These are phyloP conservation scores for Elysia chlorotica DNA, from an alignment of 1,140 invertebrate species.

Conservation along the genomic window DNA sequence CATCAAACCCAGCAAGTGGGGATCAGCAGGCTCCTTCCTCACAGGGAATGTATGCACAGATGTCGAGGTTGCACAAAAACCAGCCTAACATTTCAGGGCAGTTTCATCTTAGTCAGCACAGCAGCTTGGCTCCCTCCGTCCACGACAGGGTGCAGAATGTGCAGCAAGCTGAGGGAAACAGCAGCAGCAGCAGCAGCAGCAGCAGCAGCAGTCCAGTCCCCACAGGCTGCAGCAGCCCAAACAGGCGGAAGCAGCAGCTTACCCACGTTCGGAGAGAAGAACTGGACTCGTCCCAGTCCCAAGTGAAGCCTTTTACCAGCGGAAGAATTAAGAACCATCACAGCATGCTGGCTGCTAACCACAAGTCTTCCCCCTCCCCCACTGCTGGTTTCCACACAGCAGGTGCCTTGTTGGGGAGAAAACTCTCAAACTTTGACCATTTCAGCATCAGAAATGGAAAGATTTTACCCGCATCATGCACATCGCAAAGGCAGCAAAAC, in stretches of 20 bases:
- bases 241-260: not conserved
- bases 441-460: slow-evolving; percentile 11
- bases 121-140: not conserved
- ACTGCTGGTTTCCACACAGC: too few species aligned
- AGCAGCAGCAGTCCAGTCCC: too few species aligned
- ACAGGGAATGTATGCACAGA: not conserved
- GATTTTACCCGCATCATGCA: not conserved
- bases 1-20: not conserved
- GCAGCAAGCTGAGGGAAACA: too few species aligned
- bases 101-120: not conserved
- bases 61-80: too few species aligned
- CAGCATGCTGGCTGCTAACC: not conserved
- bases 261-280: slow-evolving; percentile 5
- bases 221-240: too few species aligned
- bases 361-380: not conserved
- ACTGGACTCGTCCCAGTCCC: not conserved
- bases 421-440: slow-evolving; percentile 14
- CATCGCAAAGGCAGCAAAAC: not conserved
- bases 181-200: too few species aligned
- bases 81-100: too few species aligned
- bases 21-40: not conserved
- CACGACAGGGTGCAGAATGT: not conserved
- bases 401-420: too few species aligned
- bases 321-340: not conserved
- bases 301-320: not conserved